Conservation (phyloP, 1,140 invertebrate species). For the Heterodera schachtii region DNA sequence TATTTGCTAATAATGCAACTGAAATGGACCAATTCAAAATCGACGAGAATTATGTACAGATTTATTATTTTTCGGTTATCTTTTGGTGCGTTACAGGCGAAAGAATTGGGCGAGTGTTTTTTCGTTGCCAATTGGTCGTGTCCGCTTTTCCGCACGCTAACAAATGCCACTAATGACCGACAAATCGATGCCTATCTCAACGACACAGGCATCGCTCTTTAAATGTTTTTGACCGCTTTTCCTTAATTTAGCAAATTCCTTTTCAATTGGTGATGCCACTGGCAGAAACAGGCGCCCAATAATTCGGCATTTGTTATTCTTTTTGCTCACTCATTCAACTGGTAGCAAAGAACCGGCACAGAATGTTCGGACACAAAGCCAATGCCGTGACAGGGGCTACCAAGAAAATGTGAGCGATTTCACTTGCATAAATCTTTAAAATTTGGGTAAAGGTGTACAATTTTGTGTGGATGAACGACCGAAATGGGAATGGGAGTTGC, state of each 20-base stretch:
- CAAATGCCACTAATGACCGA: slow-evolving; percentile 24
- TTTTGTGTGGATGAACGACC: slow-evolving; percentile 45
- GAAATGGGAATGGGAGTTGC: slow-evolving; percentile 26
- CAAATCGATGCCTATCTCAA: slow-evolving; percentile 14
- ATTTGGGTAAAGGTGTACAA: slow-evolving; percentile 21
- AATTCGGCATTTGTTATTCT: slow-evolving; percentile 27
- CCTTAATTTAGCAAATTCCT: slow-evolving; percentile 39
- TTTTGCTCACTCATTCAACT: slow-evolving; percentile 34
- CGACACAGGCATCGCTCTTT: slow-evolving; percentile 11
- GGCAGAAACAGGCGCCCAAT: slow-evolving; percentile 14
- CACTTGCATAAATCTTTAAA: neutral
- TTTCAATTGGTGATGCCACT: slow-evolving; percentile 35
- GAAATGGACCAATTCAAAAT: slow-evolving; percentile 21
- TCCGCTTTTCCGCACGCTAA: slow-evolving; percentile 31
- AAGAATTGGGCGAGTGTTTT: slow-evolving; percentile 42
- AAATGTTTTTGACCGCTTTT: neutral
- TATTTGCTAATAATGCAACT: slow-evolving; percentile 12
- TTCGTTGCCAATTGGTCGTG: slow-evolving; percentile 43
- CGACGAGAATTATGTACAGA: slow-evolving; percentile 28
- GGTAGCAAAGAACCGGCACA: slow-evolving; percentile 28
- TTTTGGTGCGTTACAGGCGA: slow-evolving; percentile 15
- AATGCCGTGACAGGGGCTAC: slow-evolving; percentile 39
- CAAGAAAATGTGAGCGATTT: slow-evolving; percentile 32
- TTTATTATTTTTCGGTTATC: no score
- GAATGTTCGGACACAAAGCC: slow-evolving; percentile 38